Percentiles rank a stretch among this genome's conserved stretches.
These are phyloP conservation scores for Helicoverpa armigera DNA, from an alignment of 1,140 invertebrate genomes.

Conservation along the genomic window DNA sequence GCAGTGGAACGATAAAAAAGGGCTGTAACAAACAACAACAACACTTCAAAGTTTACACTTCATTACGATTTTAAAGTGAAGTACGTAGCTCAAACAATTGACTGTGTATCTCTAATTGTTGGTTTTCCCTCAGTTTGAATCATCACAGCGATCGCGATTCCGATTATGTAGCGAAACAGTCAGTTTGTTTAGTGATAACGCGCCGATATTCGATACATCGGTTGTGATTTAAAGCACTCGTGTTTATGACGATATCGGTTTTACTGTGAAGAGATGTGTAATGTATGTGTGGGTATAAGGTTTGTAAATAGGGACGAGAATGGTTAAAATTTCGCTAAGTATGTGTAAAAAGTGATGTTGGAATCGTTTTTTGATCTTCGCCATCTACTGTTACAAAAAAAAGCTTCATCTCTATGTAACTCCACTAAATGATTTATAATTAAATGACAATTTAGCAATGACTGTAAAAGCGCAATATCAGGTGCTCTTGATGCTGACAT, in stretches of 20 bases:
- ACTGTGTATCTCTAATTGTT: background rate
- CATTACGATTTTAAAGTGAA: background rate
- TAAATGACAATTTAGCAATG: no score
- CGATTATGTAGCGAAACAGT: background rate
- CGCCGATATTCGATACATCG: background rate
- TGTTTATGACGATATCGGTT: conserved; percentile 3
- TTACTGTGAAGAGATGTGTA: background rate
- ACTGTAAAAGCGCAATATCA: no score
- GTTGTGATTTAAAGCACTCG: conserved; percentile 26
- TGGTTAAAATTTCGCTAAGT: background rate
- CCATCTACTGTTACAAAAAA: no score
- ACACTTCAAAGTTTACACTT: no score
- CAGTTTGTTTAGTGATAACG: conserved; percentile 14
- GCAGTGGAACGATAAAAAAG: no score
- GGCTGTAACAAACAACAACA: no score
- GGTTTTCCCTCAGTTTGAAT: conserved; percentile 7
- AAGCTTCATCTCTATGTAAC: no score
- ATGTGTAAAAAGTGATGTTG: no score
- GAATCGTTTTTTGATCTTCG: no score
- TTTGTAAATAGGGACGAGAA: background rate
- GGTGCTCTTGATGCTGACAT: no score
- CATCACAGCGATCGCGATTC: background rate
- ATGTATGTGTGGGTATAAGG: background rate
- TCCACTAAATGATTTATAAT: no score
- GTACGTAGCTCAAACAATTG: background rate